Evolutionary conservation across 2,797 vertebrate species (phyloP), one percentile per base, ranked within the genome.

Genomic region (Danio kyathit): DNA sequence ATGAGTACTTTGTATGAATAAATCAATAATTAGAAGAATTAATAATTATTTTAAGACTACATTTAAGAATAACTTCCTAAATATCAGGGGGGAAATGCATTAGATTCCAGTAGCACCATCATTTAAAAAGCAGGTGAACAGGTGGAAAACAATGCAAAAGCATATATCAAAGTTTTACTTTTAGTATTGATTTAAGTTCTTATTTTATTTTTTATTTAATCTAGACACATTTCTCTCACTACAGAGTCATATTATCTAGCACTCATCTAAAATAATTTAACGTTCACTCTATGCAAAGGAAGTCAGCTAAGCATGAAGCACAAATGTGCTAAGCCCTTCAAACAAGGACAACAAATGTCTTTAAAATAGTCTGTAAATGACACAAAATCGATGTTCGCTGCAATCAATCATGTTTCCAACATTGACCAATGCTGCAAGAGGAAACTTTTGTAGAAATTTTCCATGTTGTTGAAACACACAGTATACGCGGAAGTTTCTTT

Each of bases 261-360:
- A 48, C 13, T 46, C 7, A 65, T 57, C 17, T 6, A 43, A 66
- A 17, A 6, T 1, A 38, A 63, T 51, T 41, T 14, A 73, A 19
- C 11, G 49, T 66, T 65, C 49, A 56, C 49, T 75, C 67, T 8
- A 79, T 74, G 59, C 56, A 71, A 80, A 83, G 72, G 61, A 82
- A 84, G 85, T 76, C 46, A 49, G 5, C 43, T 72, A 82, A 82
- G 61, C 85, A 86, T 85, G 85, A 86, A 86, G 85, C 44, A 75
- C 29, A 40, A 51, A 64, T 54, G 52, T 17, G 43, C 43, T 51
- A 29, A 63, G 13, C 11, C 13, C 29, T 44, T 21, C 54, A 74
- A 21, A n/a, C 49, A 46, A 12, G 19, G 7, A 16, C 9, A 56
- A 19, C 5, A 17, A 19, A 14, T 7, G 66, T 56, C 10, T 5